Base-by-base conservation (phyloP, 2,797 vertebrate species). In the Dryobates pubescens region DNA sequence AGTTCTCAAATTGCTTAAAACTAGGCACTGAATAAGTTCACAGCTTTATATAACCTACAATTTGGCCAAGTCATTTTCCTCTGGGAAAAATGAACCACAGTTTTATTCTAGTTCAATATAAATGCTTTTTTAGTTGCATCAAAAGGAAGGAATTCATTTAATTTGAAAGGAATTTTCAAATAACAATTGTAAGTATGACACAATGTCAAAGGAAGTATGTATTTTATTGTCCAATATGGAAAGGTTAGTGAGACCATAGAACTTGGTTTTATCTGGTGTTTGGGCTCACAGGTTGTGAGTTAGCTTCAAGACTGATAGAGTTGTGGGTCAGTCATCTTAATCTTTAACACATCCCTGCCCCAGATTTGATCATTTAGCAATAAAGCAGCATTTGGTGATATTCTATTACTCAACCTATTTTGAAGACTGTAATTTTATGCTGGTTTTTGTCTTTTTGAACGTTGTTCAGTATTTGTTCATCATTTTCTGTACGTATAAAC, bases 101-200 rank as follows among this genome's bases (percentile, higher is more conserved):
- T 91, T 96, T 97, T 81, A 71, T 95, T 82, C 90, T 94, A 82
- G 83, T 90, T 95, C 92, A 96, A 91, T 96, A 96, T 95, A 91
- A 96, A 78, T 93, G 86, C 82, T 95, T 96, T 90, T 89, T 89
- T 96, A 92, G 93, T 95, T 95, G 57, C 73, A 91, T 96, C 91
- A 94, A 96, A 96, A 94, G 88, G 87, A 95, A 95, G 49, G 36
- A 65, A 93, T 89, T 93, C 19, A 51, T 79, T 95, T 94, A 92
- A 92, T 96, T 96, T 96, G 89, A 96, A 96, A 92, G 89, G 65
- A 71, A 69, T 96, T 96, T 96, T 93, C 86, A 93, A 95, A 96
- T 85, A 93, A 95, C 81, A 88, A 94, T 95, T 71, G 80, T 76
- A 93, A 89, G 59, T 41, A 59, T 92, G 93, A 92, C 75, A 92